Conservation (phyloP, 2,888 invertebrate species). For the Orthosia gothica region DNA sequence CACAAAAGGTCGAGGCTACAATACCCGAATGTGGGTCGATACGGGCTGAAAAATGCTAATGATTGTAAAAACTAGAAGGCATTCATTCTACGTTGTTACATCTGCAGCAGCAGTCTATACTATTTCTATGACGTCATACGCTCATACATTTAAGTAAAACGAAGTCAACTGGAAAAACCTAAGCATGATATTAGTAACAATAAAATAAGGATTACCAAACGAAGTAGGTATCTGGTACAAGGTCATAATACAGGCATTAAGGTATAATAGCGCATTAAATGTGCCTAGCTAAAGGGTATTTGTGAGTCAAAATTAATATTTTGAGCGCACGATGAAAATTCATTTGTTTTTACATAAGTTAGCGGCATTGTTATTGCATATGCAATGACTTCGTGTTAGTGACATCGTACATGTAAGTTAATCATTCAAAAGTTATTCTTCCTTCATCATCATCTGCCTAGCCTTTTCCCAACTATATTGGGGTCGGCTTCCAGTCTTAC, state of each 20-base stretch:
- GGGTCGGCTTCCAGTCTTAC: too few relatives aligned
- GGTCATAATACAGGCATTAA: background rate
- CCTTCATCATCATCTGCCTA: background rate
- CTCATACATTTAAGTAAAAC: background rate
- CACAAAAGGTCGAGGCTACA: constrained; percentile 2
- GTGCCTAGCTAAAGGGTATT: background rate
- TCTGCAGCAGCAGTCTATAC: background rate
- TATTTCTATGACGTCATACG: background rate
- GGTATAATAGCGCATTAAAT: background rate
- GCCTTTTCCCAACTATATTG: too few relatives aligned
- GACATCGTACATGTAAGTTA: too few relatives aligned
- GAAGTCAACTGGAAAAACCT: constrained; percentile 9
- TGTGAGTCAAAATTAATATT: background rate
- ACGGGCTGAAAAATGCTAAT: constrained; percentile 20
- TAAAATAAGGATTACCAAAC: background rate
- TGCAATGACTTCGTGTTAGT: constrained; percentile 7
- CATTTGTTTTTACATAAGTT: background rate
- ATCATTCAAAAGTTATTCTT: background rate
- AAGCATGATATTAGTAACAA: background rate
- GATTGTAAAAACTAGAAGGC: background rate
- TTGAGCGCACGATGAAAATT: background rate
- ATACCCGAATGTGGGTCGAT: constrained; percentile 9
- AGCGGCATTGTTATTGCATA: constrained; percentile 8
- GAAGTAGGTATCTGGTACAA: background rate
- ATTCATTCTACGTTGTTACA: background rate